Evolutionary conservation across 2,113 vertebrate species (phyloP), one percentile per base, ranked within the genome.

Genomic region (Lethenteron camtschaticum): DNA sequence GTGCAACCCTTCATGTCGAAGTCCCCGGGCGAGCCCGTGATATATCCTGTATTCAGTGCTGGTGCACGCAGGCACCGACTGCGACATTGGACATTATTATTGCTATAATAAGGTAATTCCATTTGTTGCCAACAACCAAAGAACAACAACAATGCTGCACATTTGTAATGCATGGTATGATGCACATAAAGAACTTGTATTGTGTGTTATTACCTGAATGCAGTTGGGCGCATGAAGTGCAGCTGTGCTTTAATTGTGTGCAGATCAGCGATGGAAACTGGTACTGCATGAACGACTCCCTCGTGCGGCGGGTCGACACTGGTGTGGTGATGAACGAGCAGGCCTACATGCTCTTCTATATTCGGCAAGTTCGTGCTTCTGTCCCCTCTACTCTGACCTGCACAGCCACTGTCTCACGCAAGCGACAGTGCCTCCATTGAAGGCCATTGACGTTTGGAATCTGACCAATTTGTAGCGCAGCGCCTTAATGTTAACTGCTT

Each of bases 291-390:
- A 95, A 99, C 0, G 94, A 99, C 73, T 86, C 87, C 0, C 75
- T 86, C 76, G 94, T 95, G 68, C 85, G 87, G 60, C 79, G 78
- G 63, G 96, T 89, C 78, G 95, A 87, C 73, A 83, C 92, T 80
- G 94, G 94, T 75, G 90, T 88, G 68, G 92, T 95, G 4, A 83
- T 99, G 73, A 96, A 88, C 78, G 91, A 99, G 79, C 87, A 99
- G 79, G 94, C 94, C 18, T 96, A 96, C 0, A 76, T 96, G 63
- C 87, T 99, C 20, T 99, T 99, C 78, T 99, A 99, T 70, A 74
- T 96, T 76, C 84, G 89, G 94, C 95, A 74, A 41, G 41, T 41
- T 41, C 41, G 41, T 41, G 41, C 41, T 41, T 41, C 41, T 41
- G 41, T 41, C 41, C 41, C 41, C 41, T 41, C 41, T 41, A 41